Evolutionary conservation across 2,888 invertebrate genomes (phyloP), one percentile per base, ranked within the genome.

Genomic region (Prionchulus punctatus): DNA sequence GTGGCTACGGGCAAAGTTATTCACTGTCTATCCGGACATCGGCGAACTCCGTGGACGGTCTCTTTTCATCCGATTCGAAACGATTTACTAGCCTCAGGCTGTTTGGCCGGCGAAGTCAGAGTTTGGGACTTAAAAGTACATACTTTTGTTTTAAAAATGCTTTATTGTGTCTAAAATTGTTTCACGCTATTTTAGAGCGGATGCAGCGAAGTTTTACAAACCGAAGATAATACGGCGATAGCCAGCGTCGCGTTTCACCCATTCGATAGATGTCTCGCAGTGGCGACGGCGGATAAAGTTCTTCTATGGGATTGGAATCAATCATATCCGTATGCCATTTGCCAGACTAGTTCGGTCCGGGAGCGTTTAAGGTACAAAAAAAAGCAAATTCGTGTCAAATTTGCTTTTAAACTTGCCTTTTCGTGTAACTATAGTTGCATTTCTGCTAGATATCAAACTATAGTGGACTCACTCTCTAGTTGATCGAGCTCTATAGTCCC

Each of bases 291-390:
- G 67, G 86, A 86, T 75, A 82, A 84, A 70, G 77, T 89, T 7
- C 82, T 84, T 70, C 86, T 88, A 72, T 89, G 88, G 88, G 85
- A 88, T 69, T 88, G 88, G 87, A 82, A 81, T 65, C 79, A 80
- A 64, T 79, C 83, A 1, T 79, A 82, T 57, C 73, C 73, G 4
- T 84, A 84, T 68, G 81, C 82, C 53, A 80, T 81, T 67, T 80
- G 83, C 58, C 78, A 79, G 31, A 87, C 87, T n/a, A 79, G 78
- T 60, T 81, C 80, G 69, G 78, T 81, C 26, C 82, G 81, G 72
- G 86, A 87, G 72, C 12, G 45, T n/a, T 12, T 23, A 12, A 12
- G 45, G 45, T 45, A 45, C 36, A 12, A 36, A 36, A n/a, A n/a
- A n/a, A n/a, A n/a, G n/a, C n/a, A n/a, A n/a, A n/a, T n/a, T n/a